Evolutionary conservation across 2,797 vertebrate species (phyloP).

Genomic region (Epinephelus coioides): DNA sequence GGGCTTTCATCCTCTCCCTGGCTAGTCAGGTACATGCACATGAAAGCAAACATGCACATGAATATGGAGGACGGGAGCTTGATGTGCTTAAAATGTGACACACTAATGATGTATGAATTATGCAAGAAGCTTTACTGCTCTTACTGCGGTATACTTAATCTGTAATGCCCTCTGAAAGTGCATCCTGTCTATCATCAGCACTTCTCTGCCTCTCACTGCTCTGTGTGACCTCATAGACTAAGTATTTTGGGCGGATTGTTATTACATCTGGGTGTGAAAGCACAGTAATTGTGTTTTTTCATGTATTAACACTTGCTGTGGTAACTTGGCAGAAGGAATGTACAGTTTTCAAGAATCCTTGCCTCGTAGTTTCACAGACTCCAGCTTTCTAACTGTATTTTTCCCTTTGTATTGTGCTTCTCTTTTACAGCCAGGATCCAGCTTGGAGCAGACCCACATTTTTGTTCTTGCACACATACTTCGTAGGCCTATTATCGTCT

Average conservation of each 20-base stretch:
- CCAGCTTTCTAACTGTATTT: not conserved
- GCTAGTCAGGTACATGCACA: constrained; percentile 93
- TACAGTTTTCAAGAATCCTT: constrained; percentile 22
- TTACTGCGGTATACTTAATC: constrained; percentile 39
- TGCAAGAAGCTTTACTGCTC: constrained; percentile 50
- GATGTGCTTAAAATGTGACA: constrained; percentile 51
- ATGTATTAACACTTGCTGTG: constrained; percentile 21
- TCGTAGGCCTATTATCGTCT: constrained; percentile 98
- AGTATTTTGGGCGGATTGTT: constrained; percentile 65
- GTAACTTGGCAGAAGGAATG: constrained; percentile 26
- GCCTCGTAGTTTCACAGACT: constrained; percentile 3
- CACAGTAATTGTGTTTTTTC: constrained; percentile 37
- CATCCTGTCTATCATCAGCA: constrained; percentile 67
- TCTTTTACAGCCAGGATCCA: constrained; percentile 92
- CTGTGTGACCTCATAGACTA: constrained; percentile 54
- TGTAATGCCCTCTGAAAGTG: constrained; percentile 57
- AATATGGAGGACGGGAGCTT: constrained; percentile 6
- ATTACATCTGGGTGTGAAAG: constrained; percentile 57
- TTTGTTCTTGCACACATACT: constrained; percentile 99
- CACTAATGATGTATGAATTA: constrained; percentile 67
- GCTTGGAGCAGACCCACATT: constrained; percentile 99
- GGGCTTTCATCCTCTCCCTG: constrained; percentile 98
- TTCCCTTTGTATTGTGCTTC: constrained; percentile 26
- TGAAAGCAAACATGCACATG: constrained; percentile 15
- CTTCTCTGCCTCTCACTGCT: constrained; percentile 41